Conservation (phyloP, 2,797 vertebrate genomes). For the Gorsachius magnificus region DNA sequence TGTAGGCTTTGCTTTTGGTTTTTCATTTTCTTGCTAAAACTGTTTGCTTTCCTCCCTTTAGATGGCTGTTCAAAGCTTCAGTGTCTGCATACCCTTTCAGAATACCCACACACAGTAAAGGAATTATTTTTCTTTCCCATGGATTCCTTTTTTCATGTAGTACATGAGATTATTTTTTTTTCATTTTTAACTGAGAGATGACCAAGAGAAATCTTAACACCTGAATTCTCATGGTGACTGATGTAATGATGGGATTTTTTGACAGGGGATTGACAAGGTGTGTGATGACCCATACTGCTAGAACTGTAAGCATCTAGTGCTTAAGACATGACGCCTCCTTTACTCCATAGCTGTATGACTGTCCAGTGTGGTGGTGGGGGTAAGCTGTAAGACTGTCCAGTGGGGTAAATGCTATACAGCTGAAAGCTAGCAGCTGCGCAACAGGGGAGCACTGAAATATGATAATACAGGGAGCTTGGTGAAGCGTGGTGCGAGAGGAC, state of each 20-base stretch:
- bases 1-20: not conserved
- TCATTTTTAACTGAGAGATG: not conserved
- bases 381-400: not conserved
- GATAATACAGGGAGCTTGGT: not conserved
- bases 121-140: not conserved
- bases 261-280: not conserved
- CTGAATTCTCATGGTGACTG: not conserved
- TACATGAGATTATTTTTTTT: not conserved
- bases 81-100: not conserved
- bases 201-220: not conserved
- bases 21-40: not conserved
- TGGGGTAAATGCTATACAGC: not conserved
- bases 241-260: not conserved
- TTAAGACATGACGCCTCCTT: not conserved
- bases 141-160: not conserved
- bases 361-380: accelerated
- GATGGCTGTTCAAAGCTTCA: not conserved
- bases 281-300: not conserved
- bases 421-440: not conserved
- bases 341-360: not conserved
- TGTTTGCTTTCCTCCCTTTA: not conserved
- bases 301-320: not conserved
- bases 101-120: not conserved
- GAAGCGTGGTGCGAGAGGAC: not conserved
- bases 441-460: too few relatives aligned